phyloP scores from a whole-genome alignment of 1,140 invertebrate genomes.

The Myzus persicae region DNA sequence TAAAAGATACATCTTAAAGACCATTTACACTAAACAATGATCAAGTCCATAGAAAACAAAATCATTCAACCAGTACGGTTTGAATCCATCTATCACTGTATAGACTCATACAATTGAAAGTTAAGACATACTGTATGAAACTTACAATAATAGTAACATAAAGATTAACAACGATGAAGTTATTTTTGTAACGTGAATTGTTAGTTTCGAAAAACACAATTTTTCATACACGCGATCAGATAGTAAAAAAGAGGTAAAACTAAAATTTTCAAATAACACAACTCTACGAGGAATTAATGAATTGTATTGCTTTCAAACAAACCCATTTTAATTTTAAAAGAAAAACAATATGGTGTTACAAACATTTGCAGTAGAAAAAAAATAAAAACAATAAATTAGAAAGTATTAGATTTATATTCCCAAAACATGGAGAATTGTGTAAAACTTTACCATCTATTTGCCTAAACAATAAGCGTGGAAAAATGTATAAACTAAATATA shows the following conservation, averaged over 20 bases:
- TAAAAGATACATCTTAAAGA: constrained; percentile 22
- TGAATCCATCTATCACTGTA: not conserved
- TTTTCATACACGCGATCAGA: not conserved
- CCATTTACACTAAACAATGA: constrained; percentile 32
- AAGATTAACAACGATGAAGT: not conserved
- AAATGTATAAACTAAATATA: not conserved
- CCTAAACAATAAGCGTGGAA: not conserved
- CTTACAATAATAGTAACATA: not conserved
- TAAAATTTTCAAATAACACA: not conserved
- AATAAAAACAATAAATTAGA: constrained; percentile 28
- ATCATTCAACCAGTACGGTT: not conserved
- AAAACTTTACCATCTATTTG: not conserved
- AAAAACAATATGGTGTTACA: not conserved
- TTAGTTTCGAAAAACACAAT: not conserved
- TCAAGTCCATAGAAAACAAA: constrained; percentile 32
- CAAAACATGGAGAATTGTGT: not conserved
- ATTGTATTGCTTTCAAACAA: constrained; percentile 3
- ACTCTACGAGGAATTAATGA: not conserved
- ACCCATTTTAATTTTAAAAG: not conserved
- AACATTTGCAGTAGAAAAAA: not conserved
- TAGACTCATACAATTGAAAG: not conserved
- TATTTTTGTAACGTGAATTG: not conserved
- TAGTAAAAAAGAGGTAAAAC: not conserved
- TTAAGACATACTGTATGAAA: not conserved
- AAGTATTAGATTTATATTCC: not conserved